These are phyloP conservation scores for Tachina grossa DNA, from an alignment of 2,888 invertebrate genomes.

Conservation along the genomic window DNA sequence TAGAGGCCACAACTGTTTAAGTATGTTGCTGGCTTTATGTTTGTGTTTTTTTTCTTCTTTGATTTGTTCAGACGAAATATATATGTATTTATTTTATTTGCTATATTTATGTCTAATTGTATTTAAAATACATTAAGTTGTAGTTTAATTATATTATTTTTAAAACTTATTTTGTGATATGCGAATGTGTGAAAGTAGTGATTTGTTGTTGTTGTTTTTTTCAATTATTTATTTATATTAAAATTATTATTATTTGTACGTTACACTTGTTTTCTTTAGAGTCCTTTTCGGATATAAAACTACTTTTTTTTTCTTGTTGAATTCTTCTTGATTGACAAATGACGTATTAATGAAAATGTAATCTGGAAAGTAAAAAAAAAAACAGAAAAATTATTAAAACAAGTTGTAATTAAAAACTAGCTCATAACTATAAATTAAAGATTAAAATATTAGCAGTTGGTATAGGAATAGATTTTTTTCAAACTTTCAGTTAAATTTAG, in stretches of 20 bases:
- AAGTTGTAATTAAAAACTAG: constrained; percentile 2
- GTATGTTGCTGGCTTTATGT: constrained; percentile 46
- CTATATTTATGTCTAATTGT: constrained; percentile 49
- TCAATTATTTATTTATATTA: constrained; percentile 11
- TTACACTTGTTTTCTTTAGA: constrained; percentile 52
- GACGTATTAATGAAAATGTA: constrained; percentile 29
- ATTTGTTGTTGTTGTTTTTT: constrained; percentile 17
- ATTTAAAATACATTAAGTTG: constrained; percentile 68
- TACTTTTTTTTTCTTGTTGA: constrained; percentile 43
- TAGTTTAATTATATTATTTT: constrained; percentile 22
- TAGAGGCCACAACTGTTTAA: constrained; percentile 60
- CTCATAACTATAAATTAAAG: not conserved
- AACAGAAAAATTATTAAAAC: constrained; percentile 24
- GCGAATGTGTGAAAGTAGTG: constrained; percentile 41
- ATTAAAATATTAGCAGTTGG: not conserved
- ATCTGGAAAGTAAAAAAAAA: constrained; percentile 43
- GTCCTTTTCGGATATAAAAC: constrained; percentile 40
- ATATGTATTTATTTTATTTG: constrained; percentile 3
- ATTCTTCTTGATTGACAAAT: constrained; percentile 36
- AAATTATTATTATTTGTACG: constrained; percentile 61
- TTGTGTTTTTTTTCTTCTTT: not conserved
- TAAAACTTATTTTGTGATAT: constrained; percentile 63
- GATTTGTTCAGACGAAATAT: constrained; percentile 25
- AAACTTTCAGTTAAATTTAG: not conserved
- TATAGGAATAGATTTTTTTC: not conserved